Evolutionary conservation across 2,113 vertebrate genomes (phyloP).

Genomic region (Lasiurus borealis): DNA sequence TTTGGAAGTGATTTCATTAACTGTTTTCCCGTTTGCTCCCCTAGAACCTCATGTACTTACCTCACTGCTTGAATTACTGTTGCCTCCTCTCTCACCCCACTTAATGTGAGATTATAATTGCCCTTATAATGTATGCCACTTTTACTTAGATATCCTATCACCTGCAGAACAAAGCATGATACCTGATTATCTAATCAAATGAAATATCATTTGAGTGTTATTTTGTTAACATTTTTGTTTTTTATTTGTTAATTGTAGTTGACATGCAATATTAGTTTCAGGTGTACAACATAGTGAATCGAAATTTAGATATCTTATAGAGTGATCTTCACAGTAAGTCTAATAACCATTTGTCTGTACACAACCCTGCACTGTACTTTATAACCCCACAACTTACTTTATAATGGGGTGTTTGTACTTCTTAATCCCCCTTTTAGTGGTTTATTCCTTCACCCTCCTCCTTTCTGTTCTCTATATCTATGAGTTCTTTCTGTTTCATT

Average conservation of each 20-base stretch:
- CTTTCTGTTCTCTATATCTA: not conserved
- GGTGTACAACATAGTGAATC: not conserved
- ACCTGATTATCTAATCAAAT: not conserved
- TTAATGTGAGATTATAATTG: not conserved
- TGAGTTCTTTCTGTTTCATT: not conserved
- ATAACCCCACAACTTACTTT: too few relatives aligned
- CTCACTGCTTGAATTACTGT: too few relatives aligned
- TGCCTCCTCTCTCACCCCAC: not conserved
- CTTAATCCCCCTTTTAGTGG: too few relatives aligned
- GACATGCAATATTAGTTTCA: not conserved
- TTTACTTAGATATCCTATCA: not conserved
- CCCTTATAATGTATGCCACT: not conserved
- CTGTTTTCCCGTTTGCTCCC: not conserved
- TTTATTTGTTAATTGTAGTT: not conserved
- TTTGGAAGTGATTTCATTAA: not conserved
- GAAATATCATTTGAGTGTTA: not conserved
- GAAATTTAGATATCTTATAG: too few relatives aligned
- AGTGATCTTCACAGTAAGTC: too few relatives aligned
- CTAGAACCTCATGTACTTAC: not conserved
- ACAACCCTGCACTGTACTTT: not conserved
- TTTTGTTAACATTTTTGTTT: not conserved
- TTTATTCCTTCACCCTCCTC: not conserved
- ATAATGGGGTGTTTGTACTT: not conserved
- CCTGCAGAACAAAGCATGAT: not conserved
- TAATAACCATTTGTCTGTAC: not conserved